Conservation (phyloP, 2,797 vertebrate genomes). For the Xiphorhynchus erythropygius region DNA sequence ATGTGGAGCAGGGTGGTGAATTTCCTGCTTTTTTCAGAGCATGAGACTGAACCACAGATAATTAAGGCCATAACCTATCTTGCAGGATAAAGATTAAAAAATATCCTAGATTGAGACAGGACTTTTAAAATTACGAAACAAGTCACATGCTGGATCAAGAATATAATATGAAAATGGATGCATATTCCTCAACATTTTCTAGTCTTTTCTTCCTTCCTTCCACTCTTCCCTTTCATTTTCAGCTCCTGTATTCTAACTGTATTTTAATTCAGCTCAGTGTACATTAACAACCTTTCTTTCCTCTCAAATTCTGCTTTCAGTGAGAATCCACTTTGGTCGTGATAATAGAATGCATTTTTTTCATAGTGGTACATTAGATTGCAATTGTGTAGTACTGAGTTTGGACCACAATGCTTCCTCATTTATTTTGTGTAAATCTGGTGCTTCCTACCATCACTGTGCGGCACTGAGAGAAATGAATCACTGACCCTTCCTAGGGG, state of each 20-base stretch:
- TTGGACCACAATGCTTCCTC: not conserved
- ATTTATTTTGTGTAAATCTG: not conserved
- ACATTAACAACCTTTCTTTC: not conserved
- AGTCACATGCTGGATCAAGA: not conserved
- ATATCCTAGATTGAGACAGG: not conserved
- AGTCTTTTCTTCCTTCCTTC: not conserved
- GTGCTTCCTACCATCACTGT: not conserved
- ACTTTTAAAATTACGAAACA: not conserved
- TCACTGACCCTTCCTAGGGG: constrained; percentile 56
- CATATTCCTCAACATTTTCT: not conserved
- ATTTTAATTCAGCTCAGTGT: not conserved
- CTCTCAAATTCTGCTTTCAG: not conserved
- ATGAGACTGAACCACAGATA: not conserved
- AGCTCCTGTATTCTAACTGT: not conserved
- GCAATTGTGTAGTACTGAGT: not conserved
- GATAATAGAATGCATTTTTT: not conserved
- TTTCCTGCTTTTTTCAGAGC: not conserved
- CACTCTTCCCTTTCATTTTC: not conserved
- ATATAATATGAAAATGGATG: not conserved
- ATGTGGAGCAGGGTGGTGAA: not conserved
- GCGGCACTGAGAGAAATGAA: constrained; percentile 24
- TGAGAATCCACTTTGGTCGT: not conserved
- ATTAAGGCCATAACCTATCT: not conserved
- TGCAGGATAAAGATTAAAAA: not conserved
- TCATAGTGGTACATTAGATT: not conserved